Base-by-base conservation (phyloP, 2,113 vertebrate genomes). In the Petaurus breviceps region DNA sequence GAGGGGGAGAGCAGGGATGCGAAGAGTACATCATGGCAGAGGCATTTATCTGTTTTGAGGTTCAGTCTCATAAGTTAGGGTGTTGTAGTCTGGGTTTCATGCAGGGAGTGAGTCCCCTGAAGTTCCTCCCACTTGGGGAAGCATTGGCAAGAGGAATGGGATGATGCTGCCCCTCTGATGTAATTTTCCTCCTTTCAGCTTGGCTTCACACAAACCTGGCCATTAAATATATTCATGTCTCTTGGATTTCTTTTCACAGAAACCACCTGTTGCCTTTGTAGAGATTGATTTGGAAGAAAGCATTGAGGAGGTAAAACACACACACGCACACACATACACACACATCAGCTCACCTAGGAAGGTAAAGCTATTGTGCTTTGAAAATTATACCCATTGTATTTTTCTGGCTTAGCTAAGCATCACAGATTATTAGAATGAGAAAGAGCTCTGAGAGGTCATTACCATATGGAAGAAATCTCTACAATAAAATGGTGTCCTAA, bases 221-320 rank as follows among this genome's bases (percentile, higher is more conserved):
- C 49, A 52, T 2, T 49, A 57, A 51, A 0, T 90, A 90, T 22
- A 50, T 47, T 84, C 68, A 50, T 51, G 3, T 9, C 47, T 92
- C 94, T 94, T 26, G 93, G 61, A 28, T 95, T 97, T 96, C 54
- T 55, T 68, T 53, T 55, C 11, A 28, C 92, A 98, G 98, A 98
- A 97, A 57, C 91, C 97, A 23, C 94, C 96, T 93, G 89, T 94
- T 50, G 43, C 91, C 26, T 98, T 98, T 97, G 98, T 98, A 93
- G 98, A 98, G 94, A 97, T 98, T 90, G 98, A 98, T 46, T 94
- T 98, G 51, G 93, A 61, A 96, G 98, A 98, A 43, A 92, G 4
- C 0, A 31, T 93, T 3, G 97, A 98, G 47, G 97, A 98, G 98
- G 98, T 98, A 98, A 90, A 90, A 54, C 54, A 28, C 46, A 11